phyloP scores from a whole-genome alignment of 2,888 invertebrate genomes.

The Zonitis immaculata region DNA sequence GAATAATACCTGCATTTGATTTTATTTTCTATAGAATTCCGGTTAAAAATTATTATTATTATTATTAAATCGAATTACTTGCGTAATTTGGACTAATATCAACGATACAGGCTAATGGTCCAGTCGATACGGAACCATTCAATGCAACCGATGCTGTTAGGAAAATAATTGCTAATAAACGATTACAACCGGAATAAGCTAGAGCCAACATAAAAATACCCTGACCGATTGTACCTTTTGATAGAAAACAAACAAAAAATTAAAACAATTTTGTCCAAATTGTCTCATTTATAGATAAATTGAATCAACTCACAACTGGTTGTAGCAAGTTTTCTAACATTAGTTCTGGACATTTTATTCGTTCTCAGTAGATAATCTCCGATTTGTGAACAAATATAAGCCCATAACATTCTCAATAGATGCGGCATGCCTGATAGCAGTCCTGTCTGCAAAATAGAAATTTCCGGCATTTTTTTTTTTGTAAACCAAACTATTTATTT shows the following conservation, averaged over 20 bases:
- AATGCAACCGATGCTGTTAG: constrained; percentile 59
- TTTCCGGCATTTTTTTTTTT: no score
- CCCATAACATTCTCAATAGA: constrained; percentile 56
- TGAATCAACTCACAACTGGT: constrained; percentile 50
- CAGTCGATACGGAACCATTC: constrained; percentile 64
- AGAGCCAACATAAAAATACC: constrained; percentile 59
- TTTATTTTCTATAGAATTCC: no score
- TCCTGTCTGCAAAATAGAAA: constrained; percentile 51
- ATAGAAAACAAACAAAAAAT: background rate
- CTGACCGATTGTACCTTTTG: constrained; percentile 56
- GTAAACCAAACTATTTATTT: no score
- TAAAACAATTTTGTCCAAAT: background rate
- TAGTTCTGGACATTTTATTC: constrained; percentile 56
- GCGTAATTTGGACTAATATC: constrained; percentile 64
- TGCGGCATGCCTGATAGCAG: constrained; percentile 62
- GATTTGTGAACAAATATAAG: constrained; percentile 54
- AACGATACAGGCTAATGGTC: constrained; percentile 61
- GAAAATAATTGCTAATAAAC: constrained; percentile 55
- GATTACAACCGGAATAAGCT: constrained; percentile 61
- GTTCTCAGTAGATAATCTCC: constrained; percentile 57
- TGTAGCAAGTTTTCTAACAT: constrained; percentile 61
- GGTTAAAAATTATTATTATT: no score
- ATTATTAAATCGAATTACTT: no score
- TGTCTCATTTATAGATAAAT: background rate
- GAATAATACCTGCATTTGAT: constrained; percentile 52